Evolutionary conservation across 2,113 vertebrate species (phyloP).

Genomic region (Oreotragus oreotragus): DNA sequence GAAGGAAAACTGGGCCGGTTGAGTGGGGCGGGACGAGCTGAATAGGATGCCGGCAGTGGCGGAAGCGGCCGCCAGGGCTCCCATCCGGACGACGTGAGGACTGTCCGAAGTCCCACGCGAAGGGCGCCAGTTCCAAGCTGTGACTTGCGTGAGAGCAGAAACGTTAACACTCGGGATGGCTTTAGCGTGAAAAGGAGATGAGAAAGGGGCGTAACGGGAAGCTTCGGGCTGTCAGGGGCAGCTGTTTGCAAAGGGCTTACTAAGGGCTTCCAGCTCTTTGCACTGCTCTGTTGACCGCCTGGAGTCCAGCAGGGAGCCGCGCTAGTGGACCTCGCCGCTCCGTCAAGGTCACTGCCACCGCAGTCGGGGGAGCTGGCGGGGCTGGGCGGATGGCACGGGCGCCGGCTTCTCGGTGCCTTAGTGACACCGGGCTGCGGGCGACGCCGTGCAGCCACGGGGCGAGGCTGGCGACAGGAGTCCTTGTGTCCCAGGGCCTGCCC

Average conservation of each 20-base stretch:
- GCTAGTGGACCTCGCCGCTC: not conserved
- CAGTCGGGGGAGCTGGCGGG: not conserved
- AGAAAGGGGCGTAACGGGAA: constrained; percentile 14
- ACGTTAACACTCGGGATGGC: not conserved
- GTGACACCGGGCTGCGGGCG: constrained; percentile 30
- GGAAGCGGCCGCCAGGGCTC: not conserved
- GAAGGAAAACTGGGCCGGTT: constrained; percentile 48
- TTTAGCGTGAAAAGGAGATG: not conserved
- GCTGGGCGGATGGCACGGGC: constrained; percentile 25
- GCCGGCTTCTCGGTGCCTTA: constrained; percentile 1
- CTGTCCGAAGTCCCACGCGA: not conserved
- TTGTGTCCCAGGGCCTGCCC: constrained; percentile 23
- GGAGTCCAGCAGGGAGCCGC: constrained; percentile 22
- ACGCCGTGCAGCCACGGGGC: not conserved
- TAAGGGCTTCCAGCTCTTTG: not conserved
- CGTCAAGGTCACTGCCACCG: not conserved
- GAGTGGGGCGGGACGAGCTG: not conserved
- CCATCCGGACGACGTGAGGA: not conserved
- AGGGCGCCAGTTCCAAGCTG: not conserved
- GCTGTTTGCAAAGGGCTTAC: too few relatives aligned
- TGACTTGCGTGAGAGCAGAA: not conserved
- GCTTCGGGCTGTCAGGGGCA: not conserved
- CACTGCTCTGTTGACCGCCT: not conserved
- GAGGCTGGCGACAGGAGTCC: not conserved
- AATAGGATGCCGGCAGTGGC: not conserved